Conservation (phyloP, 2,797 vertebrate species). For the Rhinogobio ventralis region DNA sequence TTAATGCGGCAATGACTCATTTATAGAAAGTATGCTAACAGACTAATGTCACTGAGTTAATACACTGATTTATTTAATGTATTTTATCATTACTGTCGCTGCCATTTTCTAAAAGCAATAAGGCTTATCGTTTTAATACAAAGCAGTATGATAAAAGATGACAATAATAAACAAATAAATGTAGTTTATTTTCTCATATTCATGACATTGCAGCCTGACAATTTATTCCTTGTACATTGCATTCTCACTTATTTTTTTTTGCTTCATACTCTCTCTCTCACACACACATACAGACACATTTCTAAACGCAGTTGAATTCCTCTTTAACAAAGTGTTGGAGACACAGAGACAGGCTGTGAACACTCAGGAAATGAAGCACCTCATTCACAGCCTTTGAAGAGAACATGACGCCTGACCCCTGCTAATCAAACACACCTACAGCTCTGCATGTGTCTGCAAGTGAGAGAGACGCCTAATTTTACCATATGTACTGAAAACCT, state of each 20-base stretch:
- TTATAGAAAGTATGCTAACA: not conserved
- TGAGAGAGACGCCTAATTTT: not conserved
- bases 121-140: not conserved
- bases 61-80: not conserved
- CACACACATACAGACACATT: conserved; percentile 15
- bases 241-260: conserved; percentile 1
- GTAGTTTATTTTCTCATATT: not conserved
- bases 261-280: not conserved
- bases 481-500: conserved; percentile 10
- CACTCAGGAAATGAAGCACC: conserved; percentile 63
- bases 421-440: conserved; percentile 51
- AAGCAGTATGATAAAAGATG: not conserved
- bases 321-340: conserved; percentile 32
- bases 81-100: not conserved
- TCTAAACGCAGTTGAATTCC: conserved; percentile 29
- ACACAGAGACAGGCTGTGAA: conserved; percentile 38
- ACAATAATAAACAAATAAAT: not conserved
- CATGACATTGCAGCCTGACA: not conserved
- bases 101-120: conserved; percentile 5
- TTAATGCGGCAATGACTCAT: not conserved
- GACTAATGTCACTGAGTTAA: no score
- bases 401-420: conserved; percentile 26
- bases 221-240: not conserved
- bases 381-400: conserved; percentile 55
- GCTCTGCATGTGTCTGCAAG: not conserved